Evolutionary conservation across 1,140 invertebrate species (phyloP).

Genomic region (Linepithema humile): DNA sequence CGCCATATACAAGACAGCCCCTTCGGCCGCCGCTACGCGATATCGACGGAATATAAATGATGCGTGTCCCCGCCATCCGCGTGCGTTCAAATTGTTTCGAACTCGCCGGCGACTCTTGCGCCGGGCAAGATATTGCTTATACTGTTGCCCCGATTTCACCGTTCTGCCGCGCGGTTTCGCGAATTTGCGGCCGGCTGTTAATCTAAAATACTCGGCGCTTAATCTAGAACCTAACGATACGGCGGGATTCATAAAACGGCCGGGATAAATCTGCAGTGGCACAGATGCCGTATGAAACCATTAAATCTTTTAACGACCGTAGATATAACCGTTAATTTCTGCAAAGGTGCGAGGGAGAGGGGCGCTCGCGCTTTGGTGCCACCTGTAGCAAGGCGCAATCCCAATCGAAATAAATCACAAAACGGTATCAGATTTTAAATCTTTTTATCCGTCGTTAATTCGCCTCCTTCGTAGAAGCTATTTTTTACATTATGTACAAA

Average conservation of each 20-base stretch:
- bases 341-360: not conserved
- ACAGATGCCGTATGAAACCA: slow-evolving; percentile 24
- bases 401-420: slow-evolving; percentile 8
- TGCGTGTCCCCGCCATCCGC: not conserved
- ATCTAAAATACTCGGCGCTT: slow-evolving; percentile 31
- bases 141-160: not conserved
- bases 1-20: not conserved
- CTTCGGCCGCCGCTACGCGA: not conserved
- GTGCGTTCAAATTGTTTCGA: slow-evolving; percentile 8
- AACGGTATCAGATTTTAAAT: not conserved
- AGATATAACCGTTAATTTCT: slow-evolving; percentile 34
- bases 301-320: slow-evolving; percentile 54
- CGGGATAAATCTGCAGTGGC: slow-evolving; percentile 42
- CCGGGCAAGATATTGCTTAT: slow-evolving; percentile 5
- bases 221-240: slow-evolving; percentile 51
- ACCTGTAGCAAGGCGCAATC: slow-evolving; percentile 26
- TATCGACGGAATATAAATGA: slow-evolving; percentile 31
- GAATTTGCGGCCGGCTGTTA: slow-evolving; percentile 29
- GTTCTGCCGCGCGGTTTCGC: not conserved
- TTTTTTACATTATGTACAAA: slow-evolving; percentile 40
- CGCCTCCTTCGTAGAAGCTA: not conserved
- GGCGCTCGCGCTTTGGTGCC: not conserved
- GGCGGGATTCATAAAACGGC: slow-evolving; percentile 20
- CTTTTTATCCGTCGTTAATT: not conserved
- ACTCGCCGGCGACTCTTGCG: not conserved